These are phyloP conservation scores for Sesamia nonagrioides DNA, from an alignment of 1,140 invertebrate genomes.

Conservation along the genomic window DNA sequence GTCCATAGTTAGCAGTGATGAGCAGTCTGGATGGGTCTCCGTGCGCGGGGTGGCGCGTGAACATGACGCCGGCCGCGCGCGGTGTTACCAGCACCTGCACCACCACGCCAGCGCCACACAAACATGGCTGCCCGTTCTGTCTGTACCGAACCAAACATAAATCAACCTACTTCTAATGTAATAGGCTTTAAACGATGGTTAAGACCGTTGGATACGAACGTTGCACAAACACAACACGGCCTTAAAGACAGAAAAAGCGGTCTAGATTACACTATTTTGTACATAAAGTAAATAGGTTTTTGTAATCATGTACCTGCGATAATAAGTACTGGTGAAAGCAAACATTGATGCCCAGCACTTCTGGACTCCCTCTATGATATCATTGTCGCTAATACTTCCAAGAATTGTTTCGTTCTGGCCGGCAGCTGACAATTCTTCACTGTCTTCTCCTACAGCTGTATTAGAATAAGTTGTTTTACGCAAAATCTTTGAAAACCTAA, in stretches of 20 bases:
- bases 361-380: slow-evolving; percentile 89
- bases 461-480: neutral
- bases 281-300: neutral
- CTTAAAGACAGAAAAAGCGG: no score
- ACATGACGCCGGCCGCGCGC: slow-evolving; percentile 93
- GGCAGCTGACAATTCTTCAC: slow-evolving; percentile 92
- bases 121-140: slow-evolving; percentile 89
- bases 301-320: slow-evolving; percentile 88
- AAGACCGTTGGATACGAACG: no score
- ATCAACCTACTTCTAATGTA: no score
- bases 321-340: slow-evolving; percentile 92
- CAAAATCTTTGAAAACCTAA: neutral
- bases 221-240: no score
- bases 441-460: slow-evolving; percentile 92
- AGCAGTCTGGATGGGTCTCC: slow-evolving; percentile 90
- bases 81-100: slow-evolving; percentile 93
- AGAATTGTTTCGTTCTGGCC: slow-evolving; percentile 94
- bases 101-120: slow-evolving; percentile 92
- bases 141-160: slow-evolving; percentile 52
- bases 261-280: neutral
- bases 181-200: no score
- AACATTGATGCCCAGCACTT: slow-evolving; percentile 95
- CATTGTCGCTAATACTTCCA: slow-evolving; percentile 87
- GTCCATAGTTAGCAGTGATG: slow-evolving; percentile 93
- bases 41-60: slow-evolving; percentile 92